A percentile compares a stretch with the other conserved stretches of the same genome.
Evolutionary conservation across 2,113 vertebrate species (phyloP).

Genomic region (Hemicordylus capensis): DNA sequence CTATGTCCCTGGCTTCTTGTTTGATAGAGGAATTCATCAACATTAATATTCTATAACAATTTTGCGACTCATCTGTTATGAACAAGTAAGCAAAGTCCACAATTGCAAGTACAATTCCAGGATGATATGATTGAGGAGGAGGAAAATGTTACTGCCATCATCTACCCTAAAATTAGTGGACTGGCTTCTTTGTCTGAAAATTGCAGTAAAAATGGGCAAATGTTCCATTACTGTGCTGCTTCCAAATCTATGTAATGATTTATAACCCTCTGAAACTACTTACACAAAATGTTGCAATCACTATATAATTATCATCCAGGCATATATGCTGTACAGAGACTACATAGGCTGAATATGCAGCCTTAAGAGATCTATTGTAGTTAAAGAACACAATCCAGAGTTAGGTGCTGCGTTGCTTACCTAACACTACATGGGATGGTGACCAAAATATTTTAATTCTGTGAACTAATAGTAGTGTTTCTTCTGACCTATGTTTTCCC

Average conservation of each 20-base stretch:
- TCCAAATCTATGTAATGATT: constrained; percentile 48
- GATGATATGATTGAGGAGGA: not conserved
- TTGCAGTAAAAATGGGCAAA: not conserved
- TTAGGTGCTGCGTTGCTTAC: not conserved
- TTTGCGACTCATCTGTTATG: not conserved
- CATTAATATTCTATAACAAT: not conserved
- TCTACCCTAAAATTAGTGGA: not conserved
- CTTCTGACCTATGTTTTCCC: no score
- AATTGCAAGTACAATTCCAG: not conserved
- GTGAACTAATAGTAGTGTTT: not conserved
- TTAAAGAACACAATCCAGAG: not conserved
- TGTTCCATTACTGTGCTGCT: constrained; percentile 8
- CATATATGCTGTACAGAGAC: constrained; percentile 23
- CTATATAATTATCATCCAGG: constrained; percentile 35
- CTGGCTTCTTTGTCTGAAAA: not conserved
- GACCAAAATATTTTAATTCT: not conserved
- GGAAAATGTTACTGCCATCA: not conserved
- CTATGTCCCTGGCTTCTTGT: no score
- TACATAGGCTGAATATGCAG: constrained; percentile 28
- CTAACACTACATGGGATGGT: not conserved
- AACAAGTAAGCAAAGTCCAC: not conserved
- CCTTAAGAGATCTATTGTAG: constrained; percentile 13
- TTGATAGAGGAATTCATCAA: no score
- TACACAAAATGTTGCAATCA: constrained; percentile 47
- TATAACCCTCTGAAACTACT: constrained; percentile 42